phyloP scores from a whole-genome alignment of 2,888 invertebrate species.

The Chrysina gloriosa region DNA sequence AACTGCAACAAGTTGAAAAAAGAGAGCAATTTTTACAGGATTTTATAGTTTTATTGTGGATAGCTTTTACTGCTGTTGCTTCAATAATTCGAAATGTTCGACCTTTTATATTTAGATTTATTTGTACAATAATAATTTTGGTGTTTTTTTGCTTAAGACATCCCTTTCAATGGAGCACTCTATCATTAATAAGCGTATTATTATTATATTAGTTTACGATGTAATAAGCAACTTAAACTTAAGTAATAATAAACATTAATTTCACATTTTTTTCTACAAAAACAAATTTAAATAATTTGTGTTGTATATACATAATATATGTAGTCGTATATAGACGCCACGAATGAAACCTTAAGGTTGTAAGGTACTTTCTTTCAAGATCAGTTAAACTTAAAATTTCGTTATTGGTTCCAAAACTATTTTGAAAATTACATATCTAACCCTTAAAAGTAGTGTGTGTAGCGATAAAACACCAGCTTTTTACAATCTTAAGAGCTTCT shows the following conservation, averaged over 20 bases:
- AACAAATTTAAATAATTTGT: background rate
- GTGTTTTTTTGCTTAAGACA: slow-evolving; percentile 4
- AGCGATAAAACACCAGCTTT: no score
- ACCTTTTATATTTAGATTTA: background rate
- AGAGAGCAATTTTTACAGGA: slow-evolving; percentile 9
- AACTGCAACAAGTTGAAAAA: slow-evolving; percentile 4
- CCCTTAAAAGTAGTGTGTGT: no score
- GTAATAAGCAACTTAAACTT: background rate
- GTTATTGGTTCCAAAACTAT: no score
- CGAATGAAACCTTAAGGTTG: no score
- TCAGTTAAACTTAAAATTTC: no score
- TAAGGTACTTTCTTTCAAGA: no score
- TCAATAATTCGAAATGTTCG: slow-evolving; percentile 6
- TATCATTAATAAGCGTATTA: slow-evolving; percentile 1
- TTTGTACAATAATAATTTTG: background rate
- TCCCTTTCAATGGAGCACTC: slow-evolving; percentile 16
- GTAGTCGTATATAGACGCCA: background rate
- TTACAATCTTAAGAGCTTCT: no score
- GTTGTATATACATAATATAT: background rate
- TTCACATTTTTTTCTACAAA: background rate
- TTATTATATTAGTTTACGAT: slow-evolving; percentile 11
- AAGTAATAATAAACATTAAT: background rate
- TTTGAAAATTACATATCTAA: no score
- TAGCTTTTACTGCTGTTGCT: slow-evolving; percentile 2
- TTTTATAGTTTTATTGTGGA: slow-evolving; percentile 16